Base-by-base conservation (phyloP, 2,797 vertebrate species). In the Pyrocephalus nanus region DNA sequence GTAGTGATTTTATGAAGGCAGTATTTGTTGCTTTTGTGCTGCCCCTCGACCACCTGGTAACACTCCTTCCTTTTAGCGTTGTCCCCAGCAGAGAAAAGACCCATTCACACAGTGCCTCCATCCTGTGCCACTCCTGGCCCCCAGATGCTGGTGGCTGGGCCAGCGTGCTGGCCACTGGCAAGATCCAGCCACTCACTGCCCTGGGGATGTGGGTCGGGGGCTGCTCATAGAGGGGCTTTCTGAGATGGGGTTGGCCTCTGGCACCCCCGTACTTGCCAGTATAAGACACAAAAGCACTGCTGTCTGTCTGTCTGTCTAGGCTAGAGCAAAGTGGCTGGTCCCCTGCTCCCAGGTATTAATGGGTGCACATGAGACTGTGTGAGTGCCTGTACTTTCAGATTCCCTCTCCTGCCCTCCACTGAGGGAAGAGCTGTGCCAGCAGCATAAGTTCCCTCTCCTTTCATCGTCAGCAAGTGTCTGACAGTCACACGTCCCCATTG, bases 1-100 rank as follows among this genome's bases (percentile, higher is more conserved):
- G 84, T n/a, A 92, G 85, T 16, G 72, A 90, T 69, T 91, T 95
- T 78, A 95, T 96, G 79, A 96, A 96, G 92, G 81, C 74, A 55
- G 62, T 8, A 3, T 92, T 94, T 96, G 93, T 96, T 93, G 70
- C 90, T 74, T 58, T 45, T 45, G 32, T 78, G 84, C 71, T 64
- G 57, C 72, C 74, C 60, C 61, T 75, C 8, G 53, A 89, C 94
- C 91, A 95, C 95, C 94, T 96, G 93, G 90, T 94, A 96, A 93
- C 88, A 87, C 85, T 94, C 76, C 91, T 67, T 92, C 93, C 86
- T 91, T 95, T 92, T 85, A 92, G 72, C 12, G 1, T 4, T 77
- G 75, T 84, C 42, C 72, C 76, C 21, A 0, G 79, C 78, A 78
- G 80, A 97, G 95, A 96, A 96, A 95, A 93, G 93, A 58, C 14